Evolutionary conservation across 2,797 vertebrate genomes (phyloP).

Genomic region (Pogoniulus pusillus): DNA sequence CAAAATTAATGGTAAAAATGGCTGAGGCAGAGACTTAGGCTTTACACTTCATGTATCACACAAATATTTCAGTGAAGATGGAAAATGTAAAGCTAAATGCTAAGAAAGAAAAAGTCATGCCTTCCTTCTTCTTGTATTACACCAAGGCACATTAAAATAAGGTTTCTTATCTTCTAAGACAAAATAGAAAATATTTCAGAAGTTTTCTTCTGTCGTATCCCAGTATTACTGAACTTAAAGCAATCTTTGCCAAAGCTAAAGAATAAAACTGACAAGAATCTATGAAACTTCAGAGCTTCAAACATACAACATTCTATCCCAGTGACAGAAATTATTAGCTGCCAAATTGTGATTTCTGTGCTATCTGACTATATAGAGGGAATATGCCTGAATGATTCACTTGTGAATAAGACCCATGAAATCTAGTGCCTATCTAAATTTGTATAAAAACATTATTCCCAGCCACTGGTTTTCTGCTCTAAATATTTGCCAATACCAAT

Average conservation of each 20-base stretch:
- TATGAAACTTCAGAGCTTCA: neutral
- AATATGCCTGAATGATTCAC: neutral
- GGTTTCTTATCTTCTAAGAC: neutral
- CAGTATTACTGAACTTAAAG: neutral
- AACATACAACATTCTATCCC: neutral
- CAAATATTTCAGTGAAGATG: neutral
- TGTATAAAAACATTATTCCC: neutral
- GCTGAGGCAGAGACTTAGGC: neutral
- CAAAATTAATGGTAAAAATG: neutral
- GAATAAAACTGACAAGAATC: neutral
- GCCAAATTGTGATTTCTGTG: neutral
- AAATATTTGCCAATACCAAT: neutral
- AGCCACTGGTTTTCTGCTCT: neutral
- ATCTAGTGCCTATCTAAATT: neutral
- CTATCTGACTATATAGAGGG: neutral
- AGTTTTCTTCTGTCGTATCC: neutral
- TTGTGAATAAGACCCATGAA: neutral
- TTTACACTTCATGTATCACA: neutral
- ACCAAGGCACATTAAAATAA: neutral
- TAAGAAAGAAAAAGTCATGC: neutral
- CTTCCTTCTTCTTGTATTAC: neutral
- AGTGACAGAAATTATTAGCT: neutral
- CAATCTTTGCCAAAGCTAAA: neutral
- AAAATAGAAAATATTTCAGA: neutral
- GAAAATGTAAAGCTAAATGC: neutral